These are phyloP conservation scores for Conomelus anceps DNA, from an alignment of 2,888 invertebrate genomes.

Conservation along the genomic window DNA sequence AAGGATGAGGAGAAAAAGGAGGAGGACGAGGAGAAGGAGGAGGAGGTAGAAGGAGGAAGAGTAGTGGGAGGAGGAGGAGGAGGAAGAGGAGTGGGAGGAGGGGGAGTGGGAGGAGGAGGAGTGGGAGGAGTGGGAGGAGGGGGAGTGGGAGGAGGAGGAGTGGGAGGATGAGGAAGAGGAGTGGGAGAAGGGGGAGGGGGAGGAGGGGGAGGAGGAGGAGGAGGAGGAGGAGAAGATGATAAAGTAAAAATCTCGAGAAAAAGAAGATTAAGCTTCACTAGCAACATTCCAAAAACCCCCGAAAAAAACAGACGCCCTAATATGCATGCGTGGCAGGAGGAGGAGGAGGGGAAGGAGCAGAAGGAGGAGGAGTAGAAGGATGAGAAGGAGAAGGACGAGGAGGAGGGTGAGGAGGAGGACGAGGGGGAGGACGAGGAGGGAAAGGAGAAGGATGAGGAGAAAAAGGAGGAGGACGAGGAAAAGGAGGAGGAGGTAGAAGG, in stretches of 20 bases:
- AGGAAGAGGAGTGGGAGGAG: not conserved
- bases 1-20: not conserved
- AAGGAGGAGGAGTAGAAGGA: not conserved
- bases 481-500: too few relatives aligned
- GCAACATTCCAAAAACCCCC: not conserved
- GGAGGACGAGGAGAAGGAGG: not conserved
- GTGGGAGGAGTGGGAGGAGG: not conserved
- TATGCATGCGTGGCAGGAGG: not conserved
- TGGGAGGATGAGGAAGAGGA: not conserved
- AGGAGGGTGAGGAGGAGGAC: not conserved
- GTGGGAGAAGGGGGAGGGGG: not conserved
- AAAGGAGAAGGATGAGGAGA: not conserved
- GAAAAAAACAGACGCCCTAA: too few relatives aligned
- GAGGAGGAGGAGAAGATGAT: not conserved
- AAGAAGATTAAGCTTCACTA: not conserved
- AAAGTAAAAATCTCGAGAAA: not conserved
- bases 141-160: not conserved
- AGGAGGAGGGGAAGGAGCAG: not conserved
- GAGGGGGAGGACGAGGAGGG: not conserved
- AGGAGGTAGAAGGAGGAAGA: not conserved
- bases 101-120: not conserved
- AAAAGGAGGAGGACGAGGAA: too few relatives aligned
- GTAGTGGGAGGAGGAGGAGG: not conserved
- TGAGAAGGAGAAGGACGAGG: not conserved
- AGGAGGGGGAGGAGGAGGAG: not conserved